Evolutionary conservation across 2,797 vertebrate species (phyloP).

Genomic region (Peromyscus melanophrys): DNA sequence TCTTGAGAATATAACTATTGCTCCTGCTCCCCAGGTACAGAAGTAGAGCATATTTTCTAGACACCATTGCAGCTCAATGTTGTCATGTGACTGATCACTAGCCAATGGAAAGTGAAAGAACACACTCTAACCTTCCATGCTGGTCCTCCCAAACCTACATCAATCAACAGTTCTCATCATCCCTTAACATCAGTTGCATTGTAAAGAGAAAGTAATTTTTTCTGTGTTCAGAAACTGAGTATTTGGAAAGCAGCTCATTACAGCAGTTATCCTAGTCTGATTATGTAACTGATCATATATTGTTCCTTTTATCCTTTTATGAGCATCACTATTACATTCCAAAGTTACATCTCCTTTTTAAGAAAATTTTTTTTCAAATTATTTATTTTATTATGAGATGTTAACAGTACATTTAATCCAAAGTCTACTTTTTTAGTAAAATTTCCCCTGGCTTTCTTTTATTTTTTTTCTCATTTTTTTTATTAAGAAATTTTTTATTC

Average conservation of each 20-base stretch:
- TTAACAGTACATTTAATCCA: no score
- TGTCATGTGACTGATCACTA: background rate
- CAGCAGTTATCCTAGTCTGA: background rate
- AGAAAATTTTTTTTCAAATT: background rate
- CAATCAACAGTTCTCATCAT: background rate
- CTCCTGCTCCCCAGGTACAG: background rate
- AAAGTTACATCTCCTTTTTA: background rate
- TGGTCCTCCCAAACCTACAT: background rate
- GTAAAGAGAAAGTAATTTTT: background rate
- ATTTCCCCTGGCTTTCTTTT: no score
- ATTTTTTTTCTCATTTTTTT: no score
- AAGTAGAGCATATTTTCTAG: background rate
- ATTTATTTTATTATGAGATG: no score
- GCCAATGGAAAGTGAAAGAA: background rate
- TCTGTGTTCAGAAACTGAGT: background rate
- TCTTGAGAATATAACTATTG: background rate
- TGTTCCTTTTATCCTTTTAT: background rate
- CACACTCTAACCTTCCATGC: background rate
- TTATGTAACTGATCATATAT: background rate
- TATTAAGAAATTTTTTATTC: background rate
- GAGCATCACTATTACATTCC: background rate
- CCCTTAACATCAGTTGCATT: background rate
- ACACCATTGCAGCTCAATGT: background rate
- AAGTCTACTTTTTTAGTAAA: no score
- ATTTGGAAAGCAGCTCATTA: background rate